A percentile compares a stretch with the other conserved stretches of the same genome.
These are phyloP conservation scores for Trichogramma dendrolimi DNA, from an alignment of 2,888 invertebrate species.

Conservation along the genomic window DNA sequence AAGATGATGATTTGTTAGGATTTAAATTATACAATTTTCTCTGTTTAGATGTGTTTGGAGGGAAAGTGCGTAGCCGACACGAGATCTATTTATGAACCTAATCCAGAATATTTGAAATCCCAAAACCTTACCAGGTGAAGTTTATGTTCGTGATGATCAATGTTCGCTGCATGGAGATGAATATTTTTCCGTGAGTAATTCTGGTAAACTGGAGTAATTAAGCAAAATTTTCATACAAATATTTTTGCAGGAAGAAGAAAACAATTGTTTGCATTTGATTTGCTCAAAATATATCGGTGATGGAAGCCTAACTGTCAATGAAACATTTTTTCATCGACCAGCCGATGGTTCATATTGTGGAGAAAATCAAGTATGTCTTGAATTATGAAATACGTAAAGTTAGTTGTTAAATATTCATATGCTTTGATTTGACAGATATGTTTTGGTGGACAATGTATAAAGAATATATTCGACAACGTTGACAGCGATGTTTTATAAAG, in stretches of 20 bases:
- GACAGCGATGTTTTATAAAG: no score
- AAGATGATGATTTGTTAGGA: no score
- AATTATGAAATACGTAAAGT: constrained; percentile 3
- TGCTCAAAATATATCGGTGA: background rate
- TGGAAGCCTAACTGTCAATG: background rate
- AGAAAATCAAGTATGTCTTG: background rate
- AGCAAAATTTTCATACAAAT: background rate
- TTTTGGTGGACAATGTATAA: constrained; percentile 10
- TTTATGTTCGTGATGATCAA: no score
- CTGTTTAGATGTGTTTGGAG: no score
- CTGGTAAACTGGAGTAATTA: no score
- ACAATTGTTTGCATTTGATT: constrained; percentile 2
- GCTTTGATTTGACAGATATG: constrained; percentile 14
- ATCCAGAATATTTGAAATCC: no score
- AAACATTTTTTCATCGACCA: constrained; percentile 2
- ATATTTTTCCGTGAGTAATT: no score
- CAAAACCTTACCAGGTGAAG: no score
- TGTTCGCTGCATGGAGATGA: no score
- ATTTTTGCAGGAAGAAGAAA: background rate
- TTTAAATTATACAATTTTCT: no score
- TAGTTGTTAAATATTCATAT: background rate
- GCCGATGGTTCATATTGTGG: constrained; percentile 16
- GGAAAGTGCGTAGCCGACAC: no score
- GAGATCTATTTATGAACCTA: no score
- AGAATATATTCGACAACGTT: background rate